Conservation (phyloP, 2,888 invertebrate species). For the Lapara coniferarum region DNA sequence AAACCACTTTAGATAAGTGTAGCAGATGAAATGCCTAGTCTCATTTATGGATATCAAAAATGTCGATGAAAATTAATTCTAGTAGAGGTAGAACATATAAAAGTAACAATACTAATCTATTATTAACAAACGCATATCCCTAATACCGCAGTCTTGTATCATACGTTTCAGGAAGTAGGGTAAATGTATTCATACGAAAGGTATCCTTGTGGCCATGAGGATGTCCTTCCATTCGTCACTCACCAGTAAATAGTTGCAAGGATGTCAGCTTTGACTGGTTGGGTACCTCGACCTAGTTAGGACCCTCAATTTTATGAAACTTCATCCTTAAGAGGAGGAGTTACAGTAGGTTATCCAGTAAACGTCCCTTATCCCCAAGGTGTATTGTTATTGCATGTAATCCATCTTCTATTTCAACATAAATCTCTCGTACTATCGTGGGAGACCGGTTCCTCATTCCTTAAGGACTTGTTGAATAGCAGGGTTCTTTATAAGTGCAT, state of each 20-base stretch:
- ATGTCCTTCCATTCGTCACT: conserved; percentile 21
- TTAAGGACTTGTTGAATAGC: not conserved
- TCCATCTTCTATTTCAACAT: conserved; percentile 17
- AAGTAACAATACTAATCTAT: too few species aligned
- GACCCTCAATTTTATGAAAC: not conserved
- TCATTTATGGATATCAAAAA: too few species aligned
- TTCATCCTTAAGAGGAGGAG: not conserved
- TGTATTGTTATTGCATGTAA: conserved; percentile 17
- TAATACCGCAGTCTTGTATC: too few species aligned
- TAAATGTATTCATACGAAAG: not conserved
- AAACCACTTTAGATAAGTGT: too few species aligned
- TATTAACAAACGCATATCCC: too few species aligned
- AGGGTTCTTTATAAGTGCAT: too few species aligned
- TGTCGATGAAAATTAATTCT: too few species aligned
- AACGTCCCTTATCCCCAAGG: not conserved
- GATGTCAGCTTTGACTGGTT: conserved; percentile 7
- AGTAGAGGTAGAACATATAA: too few species aligned
- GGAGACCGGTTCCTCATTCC: not conserved
- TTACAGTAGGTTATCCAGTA: not conserved
- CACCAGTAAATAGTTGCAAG: conserved; percentile 17
- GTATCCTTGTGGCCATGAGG: conserved; percentile 1
- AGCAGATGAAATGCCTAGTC: too few species aligned
- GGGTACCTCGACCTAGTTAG: conserved; percentile 11
- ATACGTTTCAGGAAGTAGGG: too few species aligned
- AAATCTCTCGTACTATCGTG: not conserved